Percentiles rank a stretch among this genome's conserved stretches.
phyloP scores from a whole-genome alignment of 1,140 invertebrate genomes.

The Metaphire vulgaris region DNA sequence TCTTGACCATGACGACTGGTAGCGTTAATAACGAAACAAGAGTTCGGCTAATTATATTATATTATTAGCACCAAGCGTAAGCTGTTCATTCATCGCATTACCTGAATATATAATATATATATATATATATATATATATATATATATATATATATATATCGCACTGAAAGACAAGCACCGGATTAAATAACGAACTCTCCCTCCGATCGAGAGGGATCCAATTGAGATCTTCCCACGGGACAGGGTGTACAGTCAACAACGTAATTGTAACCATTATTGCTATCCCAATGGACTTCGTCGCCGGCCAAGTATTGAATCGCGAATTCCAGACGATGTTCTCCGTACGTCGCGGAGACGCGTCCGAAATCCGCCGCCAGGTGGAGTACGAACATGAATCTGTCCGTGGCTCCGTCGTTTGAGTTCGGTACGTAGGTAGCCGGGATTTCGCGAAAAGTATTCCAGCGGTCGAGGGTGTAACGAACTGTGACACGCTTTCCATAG shows the following conservation, averaged over 20 bases:
- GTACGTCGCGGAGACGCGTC: slow-evolving; percentile 52
- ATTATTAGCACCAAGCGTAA: too few species aligned
- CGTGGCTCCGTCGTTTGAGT: slow-evolving; percentile 85
- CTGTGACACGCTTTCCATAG: slow-evolving; percentile 80
- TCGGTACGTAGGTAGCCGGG: slow-evolving; percentile 67
- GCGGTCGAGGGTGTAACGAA: slow-evolving; percentile 75
- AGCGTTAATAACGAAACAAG: too few species aligned
- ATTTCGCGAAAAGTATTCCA: slow-evolving; percentile 79
- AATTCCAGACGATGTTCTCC: slow-evolving; percentile 66
- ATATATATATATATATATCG: too few species aligned
- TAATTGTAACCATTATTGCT: slow-evolving; percentile 80
- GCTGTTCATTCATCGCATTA: too few species aligned
- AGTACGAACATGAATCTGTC: slow-evolving; percentile 76
- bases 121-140: too few species aligned
- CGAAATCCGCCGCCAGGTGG: slow-evolving; percentile 53
- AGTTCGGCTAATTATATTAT: too few species aligned
- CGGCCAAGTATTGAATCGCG: slow-evolving; percentile 72
- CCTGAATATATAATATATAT: too few species aligned
- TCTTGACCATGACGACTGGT: too few species aligned
- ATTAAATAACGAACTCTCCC: background rate
- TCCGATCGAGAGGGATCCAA: background rate
- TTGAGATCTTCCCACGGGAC: background rate
- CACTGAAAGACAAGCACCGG: too few species aligned
- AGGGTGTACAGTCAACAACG: slow-evolving; percentile 18
- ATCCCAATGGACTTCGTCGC: slow-evolving; percentile 75